Percentiles rank a stretch among this genome's conserved stretches.
These are phyloP conservation scores for Synchiropus splendidus DNA, from an alignment of 2,113 vertebrate species.

Conservation along the genomic window DNA sequence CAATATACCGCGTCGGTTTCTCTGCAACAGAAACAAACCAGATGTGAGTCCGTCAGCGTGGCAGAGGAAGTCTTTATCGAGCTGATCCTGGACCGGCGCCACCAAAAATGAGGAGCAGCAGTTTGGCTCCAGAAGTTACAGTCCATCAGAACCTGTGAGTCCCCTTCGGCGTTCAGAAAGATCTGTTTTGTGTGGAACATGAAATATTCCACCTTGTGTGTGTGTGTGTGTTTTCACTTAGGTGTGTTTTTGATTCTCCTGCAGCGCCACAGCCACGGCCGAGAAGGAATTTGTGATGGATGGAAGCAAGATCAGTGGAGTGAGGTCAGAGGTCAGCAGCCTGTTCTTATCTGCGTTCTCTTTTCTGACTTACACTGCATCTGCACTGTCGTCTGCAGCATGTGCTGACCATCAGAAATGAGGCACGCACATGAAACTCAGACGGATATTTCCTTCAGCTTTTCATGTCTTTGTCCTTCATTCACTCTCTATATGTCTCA, in stretches of 20 bases:
- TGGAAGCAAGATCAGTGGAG: constrained; percentile 53
- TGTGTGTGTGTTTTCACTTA: constrained; percentile 1
- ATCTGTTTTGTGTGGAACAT: constrained; percentile 11
- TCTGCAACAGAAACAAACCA: constrained; percentile 46
- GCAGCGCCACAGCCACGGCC: constrained; percentile 1
- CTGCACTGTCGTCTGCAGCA: no score
- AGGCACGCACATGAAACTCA: no score
- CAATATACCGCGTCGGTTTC: constrained; percentile 28
- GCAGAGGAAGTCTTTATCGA: constrained; percentile 18
- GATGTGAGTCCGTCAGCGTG: constrained; percentile 29
- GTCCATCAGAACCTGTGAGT: no score
- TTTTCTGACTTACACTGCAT: no score
- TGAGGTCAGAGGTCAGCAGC: constrained; percentile 46
- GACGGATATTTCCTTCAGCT: no score
- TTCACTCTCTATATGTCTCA: no score
- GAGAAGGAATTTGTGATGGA: constrained; percentile 42
- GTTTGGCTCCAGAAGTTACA: no score
- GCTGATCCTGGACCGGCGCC: constrained; percentile 29
- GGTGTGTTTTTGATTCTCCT: constrained; percentile 29
- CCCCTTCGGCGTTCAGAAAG: no score
- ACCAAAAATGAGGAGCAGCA: constrained; percentile 3
- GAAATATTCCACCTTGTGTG: constrained; percentile 11
- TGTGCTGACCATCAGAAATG: no score
- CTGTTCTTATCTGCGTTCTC: no score
- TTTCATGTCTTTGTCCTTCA: no score